These are phyloP conservation scores for Smittia sp. DNA, from an alignment of 2,888 invertebrate genomes.

Conservation along the genomic window DNA sequence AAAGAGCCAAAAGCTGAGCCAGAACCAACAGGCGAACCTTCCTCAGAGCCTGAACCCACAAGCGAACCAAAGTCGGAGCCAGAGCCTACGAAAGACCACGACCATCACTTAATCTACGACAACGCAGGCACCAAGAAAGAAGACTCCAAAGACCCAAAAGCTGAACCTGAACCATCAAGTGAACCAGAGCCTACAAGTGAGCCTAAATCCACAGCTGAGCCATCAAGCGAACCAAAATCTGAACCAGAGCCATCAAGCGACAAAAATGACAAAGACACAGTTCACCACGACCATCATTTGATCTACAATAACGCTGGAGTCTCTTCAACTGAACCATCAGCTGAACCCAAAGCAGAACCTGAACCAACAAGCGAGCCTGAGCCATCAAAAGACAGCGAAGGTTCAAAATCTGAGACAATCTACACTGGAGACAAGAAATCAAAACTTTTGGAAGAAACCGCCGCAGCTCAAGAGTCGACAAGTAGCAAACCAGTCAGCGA, in stretches of 20 bases:
- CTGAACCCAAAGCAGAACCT: conserved; percentile 52
- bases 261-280: conserved; percentile 47
- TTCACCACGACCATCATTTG: conserved; percentile 49
- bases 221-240: conserved; percentile 30
- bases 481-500: conserved; percentile 44
- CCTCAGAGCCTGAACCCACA: conserved; percentile 44
- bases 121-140: conserved; percentile 52
- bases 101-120: conserved; percentile 44
- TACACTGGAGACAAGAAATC: conserved; percentile 38
- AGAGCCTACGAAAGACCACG: conserved; percentile 47
- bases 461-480: not conserved
- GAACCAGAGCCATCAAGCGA: conserved; percentile 46
- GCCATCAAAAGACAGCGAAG: conserved; percentile 38
- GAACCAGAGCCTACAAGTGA: conserved; percentile 45
- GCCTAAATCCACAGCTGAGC: conserved; percentile 8
- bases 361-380: conserved; percentile 46
- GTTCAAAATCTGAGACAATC: not conserved
- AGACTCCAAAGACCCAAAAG: conserved; percentile 47
- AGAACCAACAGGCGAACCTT: not conserved
- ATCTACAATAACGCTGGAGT: conserved; percentile 53
- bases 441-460: conserved; percentile 33
- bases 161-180: conserved; percentile 41
- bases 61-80: conserved; percentile 30
- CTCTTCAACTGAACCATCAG: conserved; percentile 49
- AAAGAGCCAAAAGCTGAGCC: conserved; percentile 43